Conservation (phyloP, 2,113 vertebrate genomes). For the Calyptommatus sinebrachiatus region DNA sequence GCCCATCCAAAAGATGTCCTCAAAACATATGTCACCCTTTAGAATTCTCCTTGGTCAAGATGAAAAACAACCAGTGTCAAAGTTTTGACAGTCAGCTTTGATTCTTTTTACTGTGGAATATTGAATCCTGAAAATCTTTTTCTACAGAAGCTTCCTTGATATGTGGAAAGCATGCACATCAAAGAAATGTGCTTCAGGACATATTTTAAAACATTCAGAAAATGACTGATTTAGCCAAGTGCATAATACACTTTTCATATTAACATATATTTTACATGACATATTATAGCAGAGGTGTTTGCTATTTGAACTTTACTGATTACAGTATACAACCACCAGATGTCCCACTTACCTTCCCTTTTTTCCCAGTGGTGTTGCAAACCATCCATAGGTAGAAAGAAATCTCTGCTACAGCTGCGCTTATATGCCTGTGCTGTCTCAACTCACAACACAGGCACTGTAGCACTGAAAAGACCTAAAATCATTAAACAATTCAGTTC, state of each 20-base stretch:
- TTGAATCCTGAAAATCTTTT: not conserved
- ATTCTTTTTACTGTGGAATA: not conserved
- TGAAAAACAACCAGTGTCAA: too few species aligned
- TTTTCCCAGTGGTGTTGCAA: not conserved
- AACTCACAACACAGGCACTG: too few species aligned
- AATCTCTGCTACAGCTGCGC: too few species aligned
- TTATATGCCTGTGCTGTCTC: too few species aligned
- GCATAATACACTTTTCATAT: not conserved
- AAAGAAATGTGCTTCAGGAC: not conserved
- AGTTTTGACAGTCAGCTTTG: not conserved
- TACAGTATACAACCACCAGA: constrained; percentile 37
- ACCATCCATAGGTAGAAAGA: too few species aligned
- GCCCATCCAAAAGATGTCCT: too few species aligned
- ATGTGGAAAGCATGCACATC: not conserved
- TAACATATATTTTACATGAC: not conserved
- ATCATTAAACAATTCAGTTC: too few species aligned
- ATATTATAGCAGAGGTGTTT: not conserved
- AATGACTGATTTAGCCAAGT: not conserved
- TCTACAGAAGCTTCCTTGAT: not conserved
- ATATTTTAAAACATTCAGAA: not conserved
- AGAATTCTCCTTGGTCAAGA: too few species aligned
- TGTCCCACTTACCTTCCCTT: constrained; percentile 44
- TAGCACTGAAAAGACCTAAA: too few species aligned
- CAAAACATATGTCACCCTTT: too few species aligned
- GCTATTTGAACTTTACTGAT: not conserved